These are phyloP conservation scores for Xanthorhoe designata DNA, from an alignment of 2,888 invertebrate species.

Conservation along the genomic window DNA sequence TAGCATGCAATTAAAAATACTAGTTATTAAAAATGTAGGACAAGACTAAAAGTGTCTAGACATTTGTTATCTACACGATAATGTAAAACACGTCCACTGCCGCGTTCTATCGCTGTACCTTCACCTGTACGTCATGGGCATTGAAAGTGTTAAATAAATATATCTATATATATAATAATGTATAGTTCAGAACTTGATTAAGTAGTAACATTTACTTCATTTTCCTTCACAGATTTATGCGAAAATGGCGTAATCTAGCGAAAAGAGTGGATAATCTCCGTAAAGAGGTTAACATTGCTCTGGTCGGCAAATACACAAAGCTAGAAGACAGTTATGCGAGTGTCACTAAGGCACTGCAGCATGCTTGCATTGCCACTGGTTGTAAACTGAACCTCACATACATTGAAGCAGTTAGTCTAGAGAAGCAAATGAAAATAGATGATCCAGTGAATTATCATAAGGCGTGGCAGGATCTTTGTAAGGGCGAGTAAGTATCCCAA, in stretches of 20 bases:
- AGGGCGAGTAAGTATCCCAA: constrained; percentile 88
- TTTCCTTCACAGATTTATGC: constrained; percentile 87
- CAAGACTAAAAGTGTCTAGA: background rate
- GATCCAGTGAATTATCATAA: constrained; percentile 95
- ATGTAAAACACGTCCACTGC: background rate
- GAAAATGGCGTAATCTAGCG: constrained; percentile 95
- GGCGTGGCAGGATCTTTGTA: constrained; percentile 96
- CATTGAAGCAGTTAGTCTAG: constrained; percentile 96
- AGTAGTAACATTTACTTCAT: background rate
- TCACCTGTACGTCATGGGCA: too few species aligned
- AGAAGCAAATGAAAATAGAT: constrained; percentile 88
- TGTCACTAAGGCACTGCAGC: constrained; percentile 96
- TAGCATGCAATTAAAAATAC: background rate
- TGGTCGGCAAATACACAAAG: constrained; percentile 99
- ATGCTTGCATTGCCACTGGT: constrained; percentile 94
- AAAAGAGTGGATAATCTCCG: constrained; percentile 93
- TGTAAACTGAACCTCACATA: constrained; percentile 94
- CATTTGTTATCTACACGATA: background rate
- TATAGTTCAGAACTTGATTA: background rate
- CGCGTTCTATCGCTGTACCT: too few species aligned
- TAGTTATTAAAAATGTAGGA: constrained; percentile 6
- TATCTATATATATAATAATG: too few species aligned
- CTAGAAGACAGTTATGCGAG: constrained; percentile 98
- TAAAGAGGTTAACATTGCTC: constrained; percentile 94
- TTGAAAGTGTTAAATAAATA: too few species aligned